Evolutionary conservation across 2,888 invertebrate species (phyloP), one percentile per base, ranked within the genome.

Genomic region (Hypomecis punctinalis): DNA sequence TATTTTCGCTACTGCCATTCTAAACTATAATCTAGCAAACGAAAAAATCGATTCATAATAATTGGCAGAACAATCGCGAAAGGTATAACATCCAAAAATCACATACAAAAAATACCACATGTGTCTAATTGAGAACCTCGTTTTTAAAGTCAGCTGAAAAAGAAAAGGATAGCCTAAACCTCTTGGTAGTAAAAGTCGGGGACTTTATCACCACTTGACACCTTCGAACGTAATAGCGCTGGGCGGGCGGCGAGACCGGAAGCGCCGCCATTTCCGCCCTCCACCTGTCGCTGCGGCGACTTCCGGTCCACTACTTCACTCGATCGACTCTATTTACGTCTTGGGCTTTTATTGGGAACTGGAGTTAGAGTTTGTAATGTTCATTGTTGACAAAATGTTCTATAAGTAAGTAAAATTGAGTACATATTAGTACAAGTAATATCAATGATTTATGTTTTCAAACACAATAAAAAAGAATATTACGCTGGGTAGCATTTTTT

Each of bases 281-380:
- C 87, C 89, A 90, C 90, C 89, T 90, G 90, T 86, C 89, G 82
- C 85, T 85, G 76, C 77, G 77, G 74, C 76, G 74, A 79, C 86
- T 85, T 90, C 90, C 90, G 88, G 85, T 74, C 66, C 70, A 70
- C 63, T 79, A 75, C 86, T 88, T 86, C 86, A 85, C 55, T 69
- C 63, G 59, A 68, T 66, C 68, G 69, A 70, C 63, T 67, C 58
- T 64, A 68, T 68, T 67, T 67, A 64, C 60, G 63, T 61, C 49
- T 52, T 51, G 5, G 33, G 55, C 42, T 35, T 54, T 61, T 54
- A 62, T 60, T 60, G 57, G 57, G 48, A 58, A 54, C 37, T 42
- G 23, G 11, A 43, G 48, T 45, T 35, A 5, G 56, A 45, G 39
- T 9, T 62, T 53, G 63, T 65, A 59, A 66, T 61, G 62, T n/a